Base-by-base conservation (phyloP, 1,140 invertebrate species). In the Drosophila watanabei region DNA sequence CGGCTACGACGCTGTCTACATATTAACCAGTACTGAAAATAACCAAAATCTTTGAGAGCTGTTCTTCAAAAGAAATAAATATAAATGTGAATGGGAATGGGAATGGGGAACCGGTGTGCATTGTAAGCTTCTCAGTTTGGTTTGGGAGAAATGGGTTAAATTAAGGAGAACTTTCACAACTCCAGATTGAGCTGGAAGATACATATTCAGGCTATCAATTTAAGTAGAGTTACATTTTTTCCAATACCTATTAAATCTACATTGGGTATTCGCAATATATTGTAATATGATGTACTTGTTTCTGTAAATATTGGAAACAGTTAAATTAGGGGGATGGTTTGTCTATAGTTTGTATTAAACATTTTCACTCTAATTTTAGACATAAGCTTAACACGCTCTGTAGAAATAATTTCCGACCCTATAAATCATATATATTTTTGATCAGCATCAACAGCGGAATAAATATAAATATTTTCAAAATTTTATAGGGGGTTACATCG, bases 1-100 rank as follows among this genome's bases (percentile, higher is more conserved):
- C 52, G 18, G 30, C 45, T 33, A 77, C 83, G 77, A 83, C 84
- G 71, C 60, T 39, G 48, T 45, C 43, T 76, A 88, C 83, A 87
- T 87, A 83, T 80, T 83, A 87, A 87, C 33, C 43, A 75, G 68
- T 37, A 45, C 46, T 46, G 41, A 37, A 69, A 62, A 62, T 35
- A 13, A 8, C 4, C 1, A 14, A 60, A 60, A 54, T 72, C 48
- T 54, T 70, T 45, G 32, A 6, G 18, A 56, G 49, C 20, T 24
- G 52, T 46, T 45, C 37, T 66, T 51, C 14, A 56, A 45, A 37
- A 45, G 32, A 69, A 71, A 56, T 45, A 54, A 56, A 56, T 33
- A 71, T 30, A 45, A 69, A 37, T 69, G 59, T 30, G 43, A 30
- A 24, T 32, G 59, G 33, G 24, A 37, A 0, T 24, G 33, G 20